These are phyloP conservation scores for Aphrophora alni DNA, from an alignment of 2,888 invertebrate species.

Conservation along the genomic window DNA sequence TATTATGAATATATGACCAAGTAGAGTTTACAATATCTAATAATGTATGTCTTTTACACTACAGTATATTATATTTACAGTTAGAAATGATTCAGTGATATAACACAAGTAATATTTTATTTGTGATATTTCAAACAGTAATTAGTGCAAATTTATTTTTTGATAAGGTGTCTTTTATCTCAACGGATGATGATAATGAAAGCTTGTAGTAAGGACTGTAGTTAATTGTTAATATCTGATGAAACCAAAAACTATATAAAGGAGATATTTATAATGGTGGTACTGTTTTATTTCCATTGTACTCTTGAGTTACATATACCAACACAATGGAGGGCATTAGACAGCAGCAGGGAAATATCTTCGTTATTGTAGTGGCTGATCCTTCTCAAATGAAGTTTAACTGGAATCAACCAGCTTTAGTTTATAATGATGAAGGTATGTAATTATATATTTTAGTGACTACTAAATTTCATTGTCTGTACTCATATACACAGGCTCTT, in stretches of 20 bases:
- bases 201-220: neutral
- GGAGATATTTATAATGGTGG: neutral
- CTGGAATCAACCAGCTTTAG: neutral
- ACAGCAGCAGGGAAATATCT: slow-evolving; percentile 7
- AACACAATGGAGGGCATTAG: neutral
- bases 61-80: neutral
- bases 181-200: neutral
- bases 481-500: too few relatives aligned
- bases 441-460: neutral
- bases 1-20: too few relatives aligned
- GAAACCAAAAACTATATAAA: neutral
- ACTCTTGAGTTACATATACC: neutral
- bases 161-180: neutral
- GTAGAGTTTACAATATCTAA: too few relatives aligned
- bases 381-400: slow-evolving; percentile 23
- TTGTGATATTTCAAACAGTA: neutral
- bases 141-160: neutral
- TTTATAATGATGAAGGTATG: neutral
- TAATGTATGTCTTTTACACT: too few relatives aligned
- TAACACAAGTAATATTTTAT: neutral
- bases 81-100: neutral
- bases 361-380: slow-evolving; percentile 23
- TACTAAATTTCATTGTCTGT: too few relatives aligned
- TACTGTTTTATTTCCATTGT: neutral
- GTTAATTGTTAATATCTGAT: neutral